Evolutionary conservation across 2,113 vertebrate genomes (phyloP).

Genomic region (Colinus virginianus): DNA sequence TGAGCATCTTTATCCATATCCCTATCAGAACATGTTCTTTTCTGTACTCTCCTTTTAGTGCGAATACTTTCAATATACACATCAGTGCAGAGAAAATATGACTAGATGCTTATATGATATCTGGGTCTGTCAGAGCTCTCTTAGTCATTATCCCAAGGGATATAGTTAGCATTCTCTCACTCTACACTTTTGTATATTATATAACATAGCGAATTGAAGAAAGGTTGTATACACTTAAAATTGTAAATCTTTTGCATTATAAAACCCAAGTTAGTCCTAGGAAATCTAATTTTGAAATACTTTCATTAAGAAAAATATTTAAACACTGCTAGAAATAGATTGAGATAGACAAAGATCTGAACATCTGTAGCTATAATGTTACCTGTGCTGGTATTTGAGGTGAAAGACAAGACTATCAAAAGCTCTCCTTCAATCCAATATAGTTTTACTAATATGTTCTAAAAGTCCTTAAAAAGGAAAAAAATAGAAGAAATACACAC

Average conservation of each 20-base stretch:
- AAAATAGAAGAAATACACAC: not conserved
- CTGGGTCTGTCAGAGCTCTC: not conserved
- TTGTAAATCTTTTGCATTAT: not conserved
- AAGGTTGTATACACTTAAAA: not conserved
- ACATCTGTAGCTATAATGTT: not conserved
- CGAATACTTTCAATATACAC: not conserved
- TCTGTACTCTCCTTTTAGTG: not conserved
- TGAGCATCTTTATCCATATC: not conserved
- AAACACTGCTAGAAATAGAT: not conserved
- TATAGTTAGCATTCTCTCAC: not conserved
- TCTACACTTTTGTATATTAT: not conserved
- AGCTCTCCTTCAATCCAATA: not conserved
- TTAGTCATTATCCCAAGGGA: not conserved
- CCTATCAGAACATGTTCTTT: not conserved
- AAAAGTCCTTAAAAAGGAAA: not conserved
- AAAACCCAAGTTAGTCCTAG: not conserved
- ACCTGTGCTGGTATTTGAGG: rapidly evolving
- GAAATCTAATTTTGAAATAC: not conserved
- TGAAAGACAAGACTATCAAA: not conserved
- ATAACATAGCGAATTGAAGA: not conserved
- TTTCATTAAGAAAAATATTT: not conserved
- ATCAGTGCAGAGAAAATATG: not conserved
- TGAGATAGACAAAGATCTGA: not conserved
- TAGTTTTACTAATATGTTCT: not conserved
- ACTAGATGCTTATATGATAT: not conserved